Conservation (phyloP, 2,113 vertebrate species). For the Capra hircus region DNA sequence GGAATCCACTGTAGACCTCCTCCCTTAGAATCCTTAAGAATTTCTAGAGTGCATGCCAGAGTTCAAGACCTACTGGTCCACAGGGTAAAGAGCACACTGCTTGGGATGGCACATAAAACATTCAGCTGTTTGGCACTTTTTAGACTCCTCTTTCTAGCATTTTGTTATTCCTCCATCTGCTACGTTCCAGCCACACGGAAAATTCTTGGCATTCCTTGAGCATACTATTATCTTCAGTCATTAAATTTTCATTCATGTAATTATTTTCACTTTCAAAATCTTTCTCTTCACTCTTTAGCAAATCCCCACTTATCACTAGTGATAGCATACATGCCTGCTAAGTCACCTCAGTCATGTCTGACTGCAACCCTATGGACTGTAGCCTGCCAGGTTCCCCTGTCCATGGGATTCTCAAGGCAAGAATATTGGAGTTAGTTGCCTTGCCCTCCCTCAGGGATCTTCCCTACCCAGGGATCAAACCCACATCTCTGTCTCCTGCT, state of each 20-base stretch:
- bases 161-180: not conserved
- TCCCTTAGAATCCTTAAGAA: not conserved
- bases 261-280: conserved; percentile 7
- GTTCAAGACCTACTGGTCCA: not conserved
- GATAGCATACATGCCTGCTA: not conserved
- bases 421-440: not conserved
- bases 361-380: not conserved
- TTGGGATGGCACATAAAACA: not conserved
- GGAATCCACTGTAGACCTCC: not conserved
- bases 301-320: not conserved
- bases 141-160: not conserved
- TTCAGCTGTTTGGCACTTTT: not conserved
- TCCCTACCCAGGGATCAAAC: not conserved
- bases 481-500: not conserved
- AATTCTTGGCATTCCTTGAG: not conserved
- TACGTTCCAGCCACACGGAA: not conserved
- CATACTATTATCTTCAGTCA: not conserved
- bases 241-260: not conserved
- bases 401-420: not conserved
- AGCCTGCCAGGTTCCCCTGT: not conserved
- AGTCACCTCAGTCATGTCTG: not conserved
- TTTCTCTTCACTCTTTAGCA: not conserved
- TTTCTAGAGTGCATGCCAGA: not conserved
- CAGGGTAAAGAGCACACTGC: not conserved
- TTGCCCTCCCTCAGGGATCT: not conserved